Evolutionary conservation across 2,113 vertebrate genomes (phyloP), one percentile per base, ranked within the genome.

Genomic region (Pungitius pungitius): DNA sequence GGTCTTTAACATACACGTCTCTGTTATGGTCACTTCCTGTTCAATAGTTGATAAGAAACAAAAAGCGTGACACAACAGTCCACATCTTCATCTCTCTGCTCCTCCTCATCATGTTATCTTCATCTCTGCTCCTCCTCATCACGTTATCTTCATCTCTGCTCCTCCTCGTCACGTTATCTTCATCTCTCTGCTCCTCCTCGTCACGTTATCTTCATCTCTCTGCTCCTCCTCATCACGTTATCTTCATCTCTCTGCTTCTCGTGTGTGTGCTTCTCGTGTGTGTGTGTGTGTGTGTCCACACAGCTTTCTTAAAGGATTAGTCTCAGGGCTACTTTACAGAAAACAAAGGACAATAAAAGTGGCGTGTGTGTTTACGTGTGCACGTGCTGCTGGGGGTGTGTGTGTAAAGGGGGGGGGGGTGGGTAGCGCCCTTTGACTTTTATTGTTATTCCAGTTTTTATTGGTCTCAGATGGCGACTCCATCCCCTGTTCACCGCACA

Each of bases 361-460:
- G 39, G 61, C 39, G 49, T 47, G 49, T 70, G 76, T 66, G 54
- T 69, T 2, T 73, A 64, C 63, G 55, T 62, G 60, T 52, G 63
- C 20, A 27, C 0, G 12, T 2, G 67, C n/a, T 40, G 35, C 49
- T 49, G 39, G 15, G 64, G 62, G 62, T 15, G 12, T 26, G 52
- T 17, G 26, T 17, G 30, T 35, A 35, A 7, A 64, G 59, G 59
- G 57, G 69, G 51, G 79, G 81, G 81, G 65, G 77, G 80, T 71
- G 86, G 80, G 87, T 88, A 87, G 88, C 80, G 78, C 85, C 67
- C 84, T 86, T 69, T 78, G 88, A 89, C 85, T 90, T 92, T 91
- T 90, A 92, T 90, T 91, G 90, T 90, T 90, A 81, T 90, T 92
- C 83, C 72, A 88, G n/a, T 90, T 89, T 92, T 91, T 89, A 92